These are phyloP conservation scores for Drosophila melanogaster DNA, from an alignment of 1,140 invertebrate genomes.

Conservation along the genomic window Release_6_plus_ISO1_MT NT_037436.4:15547501-15548000, in stretches of 20 bases:
- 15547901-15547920: constrained; percentile 87
- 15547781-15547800: constrained; percentile 68
- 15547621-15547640: constrained; percentile 64
- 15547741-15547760: constrained; percentile 39
- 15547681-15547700: constrained; percentile 67
- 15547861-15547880: constrained; percentile 86
- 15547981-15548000: constrained; percentile 89
- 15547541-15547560: not conserved
- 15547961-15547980: constrained; percentile 95
- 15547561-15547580: constrained; percentile 13
- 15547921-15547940: constrained; percentile 85
- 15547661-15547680: constrained; percentile 63
- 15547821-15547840: constrained; percentile 70
- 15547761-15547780: constrained; percentile 71
- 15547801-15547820: constrained; percentile 58
- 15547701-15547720: constrained; percentile 35
- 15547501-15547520: constrained; percentile 22
- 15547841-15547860: constrained; percentile 31
- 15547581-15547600: constrained; percentile 31
- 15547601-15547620: constrained; percentile 22
- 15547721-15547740: constrained; percentile 45
- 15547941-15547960: constrained; percentile 90
- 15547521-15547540: constrained; percentile 27
- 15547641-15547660: constrained; percentile 48
- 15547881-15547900: constrained; percentile 86